A percentile compares a stretch with the other conserved stretches of the same genome.
These are phyloP conservation scores for Rambutsinella grinnellia DNA, from an alignment of 2,888 invertebrate genomes.

Conservation along the genomic window DNA sequence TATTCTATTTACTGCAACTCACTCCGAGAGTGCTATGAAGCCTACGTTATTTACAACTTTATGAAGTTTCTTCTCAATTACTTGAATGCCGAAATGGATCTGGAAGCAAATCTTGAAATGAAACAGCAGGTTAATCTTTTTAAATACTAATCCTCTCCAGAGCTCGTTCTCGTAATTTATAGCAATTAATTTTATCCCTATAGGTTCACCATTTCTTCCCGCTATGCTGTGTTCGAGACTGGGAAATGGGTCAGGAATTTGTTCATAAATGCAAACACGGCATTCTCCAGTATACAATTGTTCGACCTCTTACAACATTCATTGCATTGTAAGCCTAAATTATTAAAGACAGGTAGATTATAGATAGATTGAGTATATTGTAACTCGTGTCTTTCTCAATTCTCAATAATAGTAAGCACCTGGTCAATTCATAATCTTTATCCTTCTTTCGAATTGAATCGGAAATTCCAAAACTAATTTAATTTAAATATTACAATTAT, in stretches of 20 bases:
- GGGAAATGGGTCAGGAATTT: slow-evolving; percentile 94
- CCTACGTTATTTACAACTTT: slow-evolving; percentile 98
- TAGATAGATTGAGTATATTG: no score
- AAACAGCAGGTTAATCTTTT: slow-evolving; percentile 56
- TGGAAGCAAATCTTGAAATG: slow-evolving; percentile 76
- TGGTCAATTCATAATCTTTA: no score
- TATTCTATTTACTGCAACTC: slow-evolving; percentile 94
- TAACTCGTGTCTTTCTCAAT: no score
- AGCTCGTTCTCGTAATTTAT: no score
- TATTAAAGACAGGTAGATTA: no score
- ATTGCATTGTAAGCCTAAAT: slow-evolving; percentile 82
- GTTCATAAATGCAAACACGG: slow-evolving; percentile 97
- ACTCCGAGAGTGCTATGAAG: slow-evolving; percentile 95
- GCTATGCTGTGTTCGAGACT: slow-evolving; percentile 89
- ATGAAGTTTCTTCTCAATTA: slow-evolving; percentile 95
- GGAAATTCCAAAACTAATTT: no score
- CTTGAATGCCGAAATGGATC: slow-evolving; percentile 85
- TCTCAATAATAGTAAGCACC: no score
- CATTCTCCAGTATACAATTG: slow-evolving; percentile 93
- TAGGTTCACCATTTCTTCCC: slow-evolving; percentile 88
- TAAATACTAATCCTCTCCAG: background rate
- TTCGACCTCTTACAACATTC: slow-evolving; percentile 89
- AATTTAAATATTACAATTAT: no score
- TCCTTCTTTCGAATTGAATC: no score
- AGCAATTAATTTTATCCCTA: background rate